Base-by-base conservation (phyloP, 2,888 invertebrate genomes). In the Schrankia costaestrigalis region DNA sequence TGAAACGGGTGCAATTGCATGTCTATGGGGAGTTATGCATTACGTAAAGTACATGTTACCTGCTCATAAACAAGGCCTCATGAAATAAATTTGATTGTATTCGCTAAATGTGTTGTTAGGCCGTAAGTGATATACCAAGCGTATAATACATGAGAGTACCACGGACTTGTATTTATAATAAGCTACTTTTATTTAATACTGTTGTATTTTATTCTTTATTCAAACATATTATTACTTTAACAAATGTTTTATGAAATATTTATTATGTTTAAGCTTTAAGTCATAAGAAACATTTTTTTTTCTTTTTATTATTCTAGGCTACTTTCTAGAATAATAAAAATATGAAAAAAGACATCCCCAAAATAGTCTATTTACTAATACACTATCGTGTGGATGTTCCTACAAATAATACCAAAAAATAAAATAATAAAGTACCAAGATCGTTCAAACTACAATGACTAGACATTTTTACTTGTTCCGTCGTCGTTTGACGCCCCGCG, bases 401-500 rank as follows among this genome's bases (percentile, higher is more conserved):
- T n/a, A n/a, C n/a, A n/a, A n/a, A n/a, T n/a, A 5, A 5, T 17
- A 17, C 17, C 7, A 5, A 10, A 6, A 9, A 1, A 15, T 1
- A 30, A 18, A 12, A 26, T 11, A 17, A 35, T 15, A 27, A 64
- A 60, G 67, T 77, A 81, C 62, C 80, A 74, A 66, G 49, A 69
- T 34, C 11, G 5, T n/a, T 46, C 6, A 17, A 19, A 42, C 48
- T 40, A 41, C 38, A 35, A 34, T 50, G 55, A 58, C 48, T 50
- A 50, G 59, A 62, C 62, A 71, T 77, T 80, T 79, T 78, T 76
- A 72, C 75, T 76, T 57, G 64, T 48, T 36, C 49, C 63, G 68
- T 65, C 71, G 66, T 67, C 68, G 76, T 79, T 78, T 83, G 80
- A 78, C 81, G 71, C 77, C 67, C 71, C 70, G 77, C 80, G 83